Evolutionary conservation across 1,140 invertebrate genomes (phyloP), one percentile per base, ranked within the genome.

Genomic region (Capitella teleta): DNA sequence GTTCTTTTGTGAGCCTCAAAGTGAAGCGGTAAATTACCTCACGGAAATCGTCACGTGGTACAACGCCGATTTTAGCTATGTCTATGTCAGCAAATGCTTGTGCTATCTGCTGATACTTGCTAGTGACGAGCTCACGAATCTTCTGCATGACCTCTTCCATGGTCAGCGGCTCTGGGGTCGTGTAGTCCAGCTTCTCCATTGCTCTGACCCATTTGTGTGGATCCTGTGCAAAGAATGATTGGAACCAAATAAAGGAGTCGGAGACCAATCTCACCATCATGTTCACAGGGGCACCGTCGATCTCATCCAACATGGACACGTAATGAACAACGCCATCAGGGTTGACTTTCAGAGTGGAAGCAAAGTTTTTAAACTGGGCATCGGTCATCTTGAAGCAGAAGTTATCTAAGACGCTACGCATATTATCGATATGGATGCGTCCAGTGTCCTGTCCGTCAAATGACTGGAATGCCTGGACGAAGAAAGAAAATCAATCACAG

Each of bases 341-440:
- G 1, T 49, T 48, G 3, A 58, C 37, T 28, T 44, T 52, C 19
- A 67, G 44, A 16, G 56, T 58, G 25, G 50, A 51, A 30, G 58
- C 50, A 5, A 69, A 41, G 40, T 58, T 46, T 44, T 58, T 58
- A 60, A 64, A 69, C 54, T 69, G 67, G 23, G 53, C 19, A 8
- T 63, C 57, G 0, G 64, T 59, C 55, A 69, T 16, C 34, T 61
- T 61, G 46, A 67, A 67, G 48, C 61, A 62, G 57, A 68, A 69
- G 21, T 61, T 54, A 44, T 69, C 64, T 10, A 68, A 24, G 5
- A 67, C 52, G 36, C 65, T 51, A 5, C 61, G 56, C 49, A 69
- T 62, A 36, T 69, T 60, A 14, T 48, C 45, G n/a, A 61, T 28
- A 2, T 50, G 10, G n/a, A 69, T 56, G 30, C 53, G 45, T 16